Conservation (phyloP, 2,113 vertebrate genomes). For the Danio rerio region DNA sequence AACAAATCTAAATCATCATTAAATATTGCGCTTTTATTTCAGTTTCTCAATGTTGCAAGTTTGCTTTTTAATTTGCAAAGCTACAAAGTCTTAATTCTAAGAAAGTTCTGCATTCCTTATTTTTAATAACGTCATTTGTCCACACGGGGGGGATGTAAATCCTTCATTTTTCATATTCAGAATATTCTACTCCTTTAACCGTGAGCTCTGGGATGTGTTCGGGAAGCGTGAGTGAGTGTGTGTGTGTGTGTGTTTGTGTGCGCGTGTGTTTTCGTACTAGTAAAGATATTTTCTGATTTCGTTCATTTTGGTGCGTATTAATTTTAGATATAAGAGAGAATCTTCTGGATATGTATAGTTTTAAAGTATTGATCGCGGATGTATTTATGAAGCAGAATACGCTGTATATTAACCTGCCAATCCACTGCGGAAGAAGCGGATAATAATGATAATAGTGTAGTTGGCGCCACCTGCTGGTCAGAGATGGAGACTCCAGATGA, state of each 20-base stretch:
- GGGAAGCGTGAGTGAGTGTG: conserved; percentile 3
- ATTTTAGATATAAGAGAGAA: conserved; percentile 47
- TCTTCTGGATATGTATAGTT: conserved; percentile 48
- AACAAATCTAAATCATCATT: no score
- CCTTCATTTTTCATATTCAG: no score
- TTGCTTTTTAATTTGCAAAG: no score
- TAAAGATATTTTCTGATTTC: conserved; percentile 46
- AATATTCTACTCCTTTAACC: neutral
- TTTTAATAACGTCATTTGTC: no score
- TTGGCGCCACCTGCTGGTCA: conserved; percentile 56
- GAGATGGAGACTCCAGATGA: conserved; percentile 43
- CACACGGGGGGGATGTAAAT: no score
- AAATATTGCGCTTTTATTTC: no score
- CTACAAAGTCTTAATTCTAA: no score
- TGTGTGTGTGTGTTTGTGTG: neutral
- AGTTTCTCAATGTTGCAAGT: no score
- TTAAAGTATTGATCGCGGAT: conserved; percentile 54
- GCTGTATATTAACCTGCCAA: conserved; percentile 50
- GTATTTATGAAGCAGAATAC: conserved; percentile 54
- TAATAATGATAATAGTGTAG: conserved; percentile 3
- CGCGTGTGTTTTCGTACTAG: conserved; percentile 18
- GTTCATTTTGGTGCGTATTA: conserved; percentile 52
- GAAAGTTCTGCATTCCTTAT: no score
- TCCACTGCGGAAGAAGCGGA: conserved; percentile 3
- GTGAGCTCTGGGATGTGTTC: neutral